These are phyloP conservation scores for Xestia xanthographa DNA, from an alignment of 2,888 invertebrate species.

Conservation along the genomic window DNA sequence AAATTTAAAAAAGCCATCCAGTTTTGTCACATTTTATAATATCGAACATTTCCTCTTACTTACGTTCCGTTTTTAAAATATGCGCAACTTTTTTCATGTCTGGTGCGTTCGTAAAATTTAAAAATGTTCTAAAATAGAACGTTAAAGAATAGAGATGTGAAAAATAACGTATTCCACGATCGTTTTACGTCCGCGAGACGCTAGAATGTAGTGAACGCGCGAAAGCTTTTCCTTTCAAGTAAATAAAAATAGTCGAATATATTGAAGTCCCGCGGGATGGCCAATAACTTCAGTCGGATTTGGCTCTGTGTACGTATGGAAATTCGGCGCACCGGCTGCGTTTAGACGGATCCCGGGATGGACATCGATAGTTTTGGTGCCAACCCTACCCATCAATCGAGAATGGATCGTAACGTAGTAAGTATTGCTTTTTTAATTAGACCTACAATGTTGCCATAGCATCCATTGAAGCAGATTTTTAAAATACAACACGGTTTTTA, in stretches of 20 bases:
- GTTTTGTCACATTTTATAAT: slow-evolving; percentile 26
- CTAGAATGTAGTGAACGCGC: slow-evolving; percentile 74
- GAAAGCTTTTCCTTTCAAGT: slow-evolving; percentile 81
- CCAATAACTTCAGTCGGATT: slow-evolving; percentile 86
- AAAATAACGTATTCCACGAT: slow-evolving; percentile 82
- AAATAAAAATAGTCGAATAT: slow-evolving; percentile 88
- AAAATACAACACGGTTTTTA: background rate
- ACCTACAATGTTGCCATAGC: background rate
- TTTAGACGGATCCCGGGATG: slow-evolving; percentile 70
- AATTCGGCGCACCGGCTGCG: slow-evolving; percentile 77
- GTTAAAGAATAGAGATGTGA: slow-evolving; percentile 69
- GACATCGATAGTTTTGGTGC: slow-evolving; percentile 75
- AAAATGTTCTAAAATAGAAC: slow-evolving; percentile 57
- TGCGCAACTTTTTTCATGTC: slow-evolving; percentile 37
- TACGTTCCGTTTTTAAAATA: slow-evolving; percentile 39
- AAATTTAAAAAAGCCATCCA: slow-evolving; percentile 1
- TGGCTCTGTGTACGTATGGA: slow-evolving; percentile 85
- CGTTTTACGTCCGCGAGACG: slow-evolving; percentile 78
- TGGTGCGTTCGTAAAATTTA: slow-evolving; percentile 45
- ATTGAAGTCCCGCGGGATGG: slow-evolving; percentile 86
- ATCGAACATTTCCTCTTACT: slow-evolving; percentile 11
- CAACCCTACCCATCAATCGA: slow-evolving; percentile 67
- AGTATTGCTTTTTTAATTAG: slow-evolving; percentile 56
- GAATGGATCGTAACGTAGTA: slow-evolving; percentile 39
- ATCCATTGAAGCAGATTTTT: background rate